Base-by-base conservation (phyloP, 2,113 vertebrate species). In the Pluvialis apricaria region DNA sequence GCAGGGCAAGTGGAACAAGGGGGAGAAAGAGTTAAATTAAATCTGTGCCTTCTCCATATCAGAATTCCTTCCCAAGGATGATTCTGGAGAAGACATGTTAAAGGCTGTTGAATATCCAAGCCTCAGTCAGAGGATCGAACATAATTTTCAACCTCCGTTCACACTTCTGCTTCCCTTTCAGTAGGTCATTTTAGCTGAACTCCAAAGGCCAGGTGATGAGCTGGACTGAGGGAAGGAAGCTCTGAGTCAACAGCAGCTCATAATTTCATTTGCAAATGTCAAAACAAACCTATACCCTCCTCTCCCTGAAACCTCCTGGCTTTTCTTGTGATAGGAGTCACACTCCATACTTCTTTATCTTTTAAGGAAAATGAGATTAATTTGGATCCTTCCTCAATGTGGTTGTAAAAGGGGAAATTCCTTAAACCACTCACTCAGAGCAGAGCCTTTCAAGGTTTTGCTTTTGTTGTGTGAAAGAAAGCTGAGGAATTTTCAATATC, bases 401-500 rank as follows among this genome's bases (percentile, higher is more conserved):
- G 54, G 10, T 69, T 93, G 58, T 82, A 66, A 75, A 94, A 94
- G 19, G 16, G 64, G 44, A 86, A 91, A 76, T 94, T 75, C 75
- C 61, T 84, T 87, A 62, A 95, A 51, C 16, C 26, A 19, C 38
- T 82, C 36, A 47, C 25, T 82, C 58, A 58, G 55, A 87, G 52
- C 52, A 86, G 45, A 49, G 57, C 45, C n/a, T 96, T 77, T 88
- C n/a, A 62, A 94, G 25, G 29, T 72, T 95, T 90, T 82, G 20
- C 14, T 85, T 92, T 73, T 65, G 38, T 47, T 90, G 42, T 66
- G 65, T 40, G 75, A 87, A 95, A 81, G 84, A 18, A 95, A 91
- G 31, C n/a, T 60, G 54, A 89, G 45, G 91, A 89, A 95, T 97
- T 94, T 95, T 92, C 81, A 92, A 34, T 92, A 91, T 71, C 6